phyloP scores from a whole-genome alignment of 1,140 invertebrate genomes.

The Drosophila tristis region DNA sequence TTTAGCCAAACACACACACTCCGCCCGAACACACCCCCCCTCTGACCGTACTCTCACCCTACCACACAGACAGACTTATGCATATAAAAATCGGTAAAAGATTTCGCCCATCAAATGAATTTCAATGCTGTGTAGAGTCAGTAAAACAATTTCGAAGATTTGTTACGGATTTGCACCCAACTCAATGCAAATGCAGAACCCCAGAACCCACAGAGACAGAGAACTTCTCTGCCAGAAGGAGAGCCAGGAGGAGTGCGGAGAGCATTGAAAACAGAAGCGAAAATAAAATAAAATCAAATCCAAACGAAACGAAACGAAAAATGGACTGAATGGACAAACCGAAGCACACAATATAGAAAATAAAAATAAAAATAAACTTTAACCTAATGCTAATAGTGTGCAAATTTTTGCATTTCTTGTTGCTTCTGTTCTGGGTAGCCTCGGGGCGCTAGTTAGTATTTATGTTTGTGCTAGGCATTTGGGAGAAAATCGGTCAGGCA shows the following conservation, averaged over 20 bases:
- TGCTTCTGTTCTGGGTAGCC: constrained; percentile 15
- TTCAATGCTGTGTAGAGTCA: constrained; percentile 49
- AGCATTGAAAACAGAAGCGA: constrained; percentile 1
- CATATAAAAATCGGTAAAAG: constrained; percentile 57
- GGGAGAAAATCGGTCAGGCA: constrained; percentile 42
- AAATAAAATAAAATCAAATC: constrained; percentile 40
- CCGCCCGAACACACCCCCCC: constrained; percentile 2
- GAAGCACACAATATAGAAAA: constrained; percentile 31
- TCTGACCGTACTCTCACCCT: neutral
- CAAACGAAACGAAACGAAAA: constrained; percentile 9
- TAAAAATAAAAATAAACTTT: constrained; percentile 67
- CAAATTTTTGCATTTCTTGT: constrained; percentile 52
- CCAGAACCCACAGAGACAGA: constrained; percentile 14
- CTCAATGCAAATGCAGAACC: constrained; percentile 44
- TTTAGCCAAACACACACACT: constrained; percentile 23
- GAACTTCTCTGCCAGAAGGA: neutral
- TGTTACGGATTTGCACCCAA: constrained; percentile 73
- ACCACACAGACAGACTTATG: constrained; percentile 16
- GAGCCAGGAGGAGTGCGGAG: neutral
- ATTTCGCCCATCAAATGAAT: constrained; percentile 67
- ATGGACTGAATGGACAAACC: constrained; percentile 30
- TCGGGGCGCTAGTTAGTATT: constrained; percentile 65
- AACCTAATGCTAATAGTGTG: constrained; percentile 73
- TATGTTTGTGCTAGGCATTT: constrained; percentile 56
- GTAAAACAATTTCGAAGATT: constrained; percentile 74